Evolutionary conservation across 1,140 invertebrate species (phyloP), one percentile per base, ranked within the genome.

Genomic region (Palaemon carinicauda): DNA sequence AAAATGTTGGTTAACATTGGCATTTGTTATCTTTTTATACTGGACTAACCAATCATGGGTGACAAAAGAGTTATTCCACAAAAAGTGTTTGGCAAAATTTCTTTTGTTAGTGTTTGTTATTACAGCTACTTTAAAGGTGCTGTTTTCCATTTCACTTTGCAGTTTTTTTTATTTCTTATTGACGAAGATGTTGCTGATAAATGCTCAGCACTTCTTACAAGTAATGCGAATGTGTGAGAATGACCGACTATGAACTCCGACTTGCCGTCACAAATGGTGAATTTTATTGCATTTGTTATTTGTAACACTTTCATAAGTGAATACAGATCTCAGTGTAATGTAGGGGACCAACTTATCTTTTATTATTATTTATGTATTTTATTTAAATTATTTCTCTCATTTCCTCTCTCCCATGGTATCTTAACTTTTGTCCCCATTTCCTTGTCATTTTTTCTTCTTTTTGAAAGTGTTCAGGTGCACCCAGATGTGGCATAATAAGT

Each of bases 311-410:
- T 86, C 80, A 65, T 56, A 86, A 86, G 77, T 80, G 71, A 33
- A 29, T 82, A 87, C 85, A 87, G 85, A 87, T 87, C 85, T 87
- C 85, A 87, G 79, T 87, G 85, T 87, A 87, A 87, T 87, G 65
- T 82, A 87, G 85, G 85, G 85, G 85, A 87, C 85, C 85, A 87
- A 75, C 56, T 73, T 73, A 52, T 77, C 82, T 24, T 84, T 54
- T 24, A 56, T 74, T 82, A 86, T 75, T 86, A 86, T 86, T 86
- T 86, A 87, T 87, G 79, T 87, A 87, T 87, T 81, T 87, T 87
- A 87, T 87, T 87, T 87, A 87, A 87, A 87, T 87, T 87, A 87
- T 87, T 81, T 60, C 69, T 75, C 51, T 74, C 73, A 56, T 51
- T 41, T 65, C 21, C 73, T 54, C 73, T 21, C 52, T 69, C 12